Evolutionary conservation across 64 coral and sea anemone species (phyloP).

Genomic region (Acropora tenuis): DNA sequence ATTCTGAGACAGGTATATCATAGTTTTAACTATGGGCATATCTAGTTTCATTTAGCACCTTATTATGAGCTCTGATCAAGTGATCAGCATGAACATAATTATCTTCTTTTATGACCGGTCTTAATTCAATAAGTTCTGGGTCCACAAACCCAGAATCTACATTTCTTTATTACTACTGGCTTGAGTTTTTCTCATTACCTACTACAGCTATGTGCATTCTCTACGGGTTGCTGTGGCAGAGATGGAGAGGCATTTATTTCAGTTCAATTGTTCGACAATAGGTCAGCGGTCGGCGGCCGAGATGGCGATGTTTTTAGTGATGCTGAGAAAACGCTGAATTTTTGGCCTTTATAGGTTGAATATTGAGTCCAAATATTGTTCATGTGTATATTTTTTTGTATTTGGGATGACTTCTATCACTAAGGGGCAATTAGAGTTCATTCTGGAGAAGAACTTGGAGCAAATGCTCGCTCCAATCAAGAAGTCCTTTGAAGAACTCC

Average conservation of each 20-base stretch:
- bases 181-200: too few species aligned
- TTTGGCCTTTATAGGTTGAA: not conserved
- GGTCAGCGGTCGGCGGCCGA: not conserved
- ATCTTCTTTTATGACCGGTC: slow-evolving; percentile 55
- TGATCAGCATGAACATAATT: slow-evolving; percentile 78
- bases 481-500: not conserved
- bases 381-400: not conserved
- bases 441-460: not conserved
- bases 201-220: too few species aligned
- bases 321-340: not conserved
- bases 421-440: not conserved
- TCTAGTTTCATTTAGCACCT: slow-evolving; percentile 11
- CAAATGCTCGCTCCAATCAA: not conserved
- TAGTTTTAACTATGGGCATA: not conserved
- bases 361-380: not conserved
- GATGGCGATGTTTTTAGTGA: not conserved
- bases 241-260: too few species aligned
- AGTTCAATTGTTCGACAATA: too few species aligned
- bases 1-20: slow-evolving; percentile 49
- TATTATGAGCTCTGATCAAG: slow-evolving; percentile 71
- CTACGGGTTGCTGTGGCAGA: too few species aligned
- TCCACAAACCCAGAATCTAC: slow-evolving; percentile 48
- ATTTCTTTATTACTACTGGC: too few species aligned
- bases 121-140: slow-evolving; percentile 66
- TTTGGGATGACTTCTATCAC: not conserved